Conservation (phyloP, 2,888 invertebrate genomes). For the Piscicola geometra region DNA sequence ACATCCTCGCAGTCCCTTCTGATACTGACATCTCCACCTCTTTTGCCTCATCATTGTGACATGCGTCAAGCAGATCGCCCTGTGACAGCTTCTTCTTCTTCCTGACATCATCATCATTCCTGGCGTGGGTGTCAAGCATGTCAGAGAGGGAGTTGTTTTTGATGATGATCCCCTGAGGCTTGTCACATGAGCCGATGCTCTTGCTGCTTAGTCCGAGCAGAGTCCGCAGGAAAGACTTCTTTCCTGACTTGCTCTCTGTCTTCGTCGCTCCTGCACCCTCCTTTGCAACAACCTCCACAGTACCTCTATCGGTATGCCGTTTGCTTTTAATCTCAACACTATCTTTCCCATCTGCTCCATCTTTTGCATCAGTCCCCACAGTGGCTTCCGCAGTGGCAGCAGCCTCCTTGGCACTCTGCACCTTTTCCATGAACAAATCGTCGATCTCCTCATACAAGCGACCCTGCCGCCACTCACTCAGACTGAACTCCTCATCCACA, state of each 20-base stretch:
- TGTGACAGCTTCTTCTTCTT: slow-evolving; percentile 1
- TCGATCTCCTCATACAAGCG: slow-evolving; percentile 32
- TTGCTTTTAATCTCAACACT: too few species aligned
- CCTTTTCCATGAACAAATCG: slow-evolving; percentile 25
- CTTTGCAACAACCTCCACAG: not conserved
- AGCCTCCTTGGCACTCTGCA: not conserved
- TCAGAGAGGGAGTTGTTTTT: slow-evolving; percentile 11
- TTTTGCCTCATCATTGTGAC: not conserved
- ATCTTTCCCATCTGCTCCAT: not conserved
- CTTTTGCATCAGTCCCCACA: not conserved
- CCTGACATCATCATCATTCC: not conserved
- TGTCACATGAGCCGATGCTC: not conserved
- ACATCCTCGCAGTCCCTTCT: not conserved
- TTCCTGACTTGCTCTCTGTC: slow-evolving; percentile 20
- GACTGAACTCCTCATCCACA: not conserved
- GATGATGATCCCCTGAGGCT: not conserved
- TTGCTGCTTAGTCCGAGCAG: slow-evolving; percentile 35
- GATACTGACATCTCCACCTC: not conserved
- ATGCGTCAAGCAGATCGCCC: not conserved
- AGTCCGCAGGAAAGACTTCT: slow-evolving; percentile 38
- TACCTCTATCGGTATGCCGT: too few species aligned
- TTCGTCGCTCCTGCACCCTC: not conserved
- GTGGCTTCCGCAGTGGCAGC: not conserved
- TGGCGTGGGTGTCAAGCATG: not conserved
- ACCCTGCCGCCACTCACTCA: not conserved